A percentile compares a stretch with the other conserved stretches of the same genome.
Conservation (phyloP, 2,113 vertebrate species). For the Apteryx mantelli region DNA sequence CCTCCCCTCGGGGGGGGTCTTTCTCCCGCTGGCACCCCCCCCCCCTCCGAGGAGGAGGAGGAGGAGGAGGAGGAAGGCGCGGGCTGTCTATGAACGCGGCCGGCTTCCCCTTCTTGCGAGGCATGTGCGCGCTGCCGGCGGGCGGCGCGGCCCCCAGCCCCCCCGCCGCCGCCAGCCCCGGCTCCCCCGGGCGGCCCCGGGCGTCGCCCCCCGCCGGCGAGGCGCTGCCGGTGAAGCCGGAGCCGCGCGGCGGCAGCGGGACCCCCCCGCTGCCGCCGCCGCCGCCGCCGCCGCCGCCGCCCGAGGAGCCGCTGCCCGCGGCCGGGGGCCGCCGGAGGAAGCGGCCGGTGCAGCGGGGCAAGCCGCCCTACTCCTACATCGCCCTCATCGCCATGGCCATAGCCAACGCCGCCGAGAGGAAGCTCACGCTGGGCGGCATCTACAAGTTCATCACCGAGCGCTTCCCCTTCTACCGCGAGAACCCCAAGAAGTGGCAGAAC, state of each 20-base stretch:
- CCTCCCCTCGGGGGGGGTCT: neutral
- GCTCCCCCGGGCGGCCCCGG: too few relatives aligned
- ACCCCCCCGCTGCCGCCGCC: too few relatives aligned
- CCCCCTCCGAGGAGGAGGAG: neutral
- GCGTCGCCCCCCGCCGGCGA: too few relatives aligned
- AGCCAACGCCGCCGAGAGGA: conserved; percentile 93
- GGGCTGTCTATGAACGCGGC: conserved; percentile 30
- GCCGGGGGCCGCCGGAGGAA: conserved; percentile 92
- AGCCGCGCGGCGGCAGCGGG: too few relatives aligned
- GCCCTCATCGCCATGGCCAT: conserved; percentile 98
- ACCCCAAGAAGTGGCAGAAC: conserved; percentile 98
- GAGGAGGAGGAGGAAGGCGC: conserved; percentile 12
- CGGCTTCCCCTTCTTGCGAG: conserved; percentile 23
- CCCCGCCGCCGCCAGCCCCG: too few relatives aligned
- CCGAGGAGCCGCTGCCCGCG: too few relatives aligned
- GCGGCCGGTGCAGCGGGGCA: conserved; percentile 92
- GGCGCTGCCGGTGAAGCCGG: too few relatives aligned
- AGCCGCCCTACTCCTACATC: conserved; percentile 97
- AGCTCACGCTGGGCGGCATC: conserved; percentile 94
- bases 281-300: too few relatives aligned
- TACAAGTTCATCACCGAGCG: conserved; percentile 98
- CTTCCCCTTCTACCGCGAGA: conserved; percentile 96
- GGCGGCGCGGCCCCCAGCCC: neutral
- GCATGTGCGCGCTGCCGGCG: conserved; percentile 43
- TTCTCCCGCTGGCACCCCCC: neutral